Evolutionary conservation across 2,113 vertebrate genomes (phyloP).

Genomic region (Malurus cyaneus): DNA sequence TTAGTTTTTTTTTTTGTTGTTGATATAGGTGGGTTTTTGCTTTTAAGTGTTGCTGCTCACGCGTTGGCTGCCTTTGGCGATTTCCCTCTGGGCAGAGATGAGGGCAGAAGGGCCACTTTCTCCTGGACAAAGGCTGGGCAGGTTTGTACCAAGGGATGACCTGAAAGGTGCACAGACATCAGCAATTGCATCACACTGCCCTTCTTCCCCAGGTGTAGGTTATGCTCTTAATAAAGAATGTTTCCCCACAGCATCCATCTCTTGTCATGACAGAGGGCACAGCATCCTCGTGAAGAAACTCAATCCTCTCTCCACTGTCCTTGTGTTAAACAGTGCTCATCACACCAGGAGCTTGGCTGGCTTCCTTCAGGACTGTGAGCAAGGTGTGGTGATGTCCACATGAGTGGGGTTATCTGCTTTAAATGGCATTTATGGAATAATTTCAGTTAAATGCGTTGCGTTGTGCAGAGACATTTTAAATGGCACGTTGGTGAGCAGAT

Average conservation of each 20-base stretch:
- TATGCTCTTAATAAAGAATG: neutral
- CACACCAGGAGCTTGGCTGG: neutral
- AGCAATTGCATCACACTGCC: neutral
- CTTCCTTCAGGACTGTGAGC: neutral
- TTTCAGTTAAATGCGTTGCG: neutral
- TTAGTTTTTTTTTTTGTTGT: neutral
- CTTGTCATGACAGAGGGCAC: neutral
- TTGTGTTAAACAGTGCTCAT: neutral
- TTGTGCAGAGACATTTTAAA: neutral
- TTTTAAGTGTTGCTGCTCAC: neutral
- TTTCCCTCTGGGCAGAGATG: neutral
- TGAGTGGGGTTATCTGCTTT: neutral
- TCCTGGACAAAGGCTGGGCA: neutral
- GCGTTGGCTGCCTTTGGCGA: neutral
- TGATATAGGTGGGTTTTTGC: neutral
- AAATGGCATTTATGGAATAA: neutral
- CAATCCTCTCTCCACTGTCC: neutral
- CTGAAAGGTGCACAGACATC: neutral
- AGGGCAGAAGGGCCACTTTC: neutral
- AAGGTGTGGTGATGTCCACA: neutral
- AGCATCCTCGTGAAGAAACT: neutral
- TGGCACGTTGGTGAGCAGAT: neutral
- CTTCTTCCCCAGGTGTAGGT: neutral
- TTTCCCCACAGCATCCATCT: neutral
- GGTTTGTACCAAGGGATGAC: neutral